phyloP scores from a whole-genome alignment of 2,888 invertebrate species.

The Labia minor region DNA sequence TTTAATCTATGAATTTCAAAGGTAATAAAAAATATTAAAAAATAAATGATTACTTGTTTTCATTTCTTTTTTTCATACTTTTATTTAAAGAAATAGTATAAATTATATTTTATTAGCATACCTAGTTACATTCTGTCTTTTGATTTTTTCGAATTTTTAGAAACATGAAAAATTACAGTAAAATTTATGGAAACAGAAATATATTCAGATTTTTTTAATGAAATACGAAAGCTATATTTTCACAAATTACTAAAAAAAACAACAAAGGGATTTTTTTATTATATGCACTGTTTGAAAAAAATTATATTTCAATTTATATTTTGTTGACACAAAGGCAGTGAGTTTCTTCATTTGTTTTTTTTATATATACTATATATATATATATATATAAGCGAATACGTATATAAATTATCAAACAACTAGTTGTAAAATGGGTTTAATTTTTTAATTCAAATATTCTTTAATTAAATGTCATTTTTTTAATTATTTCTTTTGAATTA shows the following conservation, averaged over 20 bases:
- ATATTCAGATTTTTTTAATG: neutral
- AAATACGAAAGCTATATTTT: conserved; percentile 4
- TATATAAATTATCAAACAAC: neutral
- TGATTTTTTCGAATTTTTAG: no score
- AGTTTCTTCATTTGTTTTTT: conserved; percentile 8
- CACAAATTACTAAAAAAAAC: neutral
- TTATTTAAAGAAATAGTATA: no score
- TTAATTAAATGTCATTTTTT: conserved; percentile 3
- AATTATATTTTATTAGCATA: no score
- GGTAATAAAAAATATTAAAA: no score
- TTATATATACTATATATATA: no score
- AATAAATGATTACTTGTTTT: no score
- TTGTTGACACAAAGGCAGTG: neutral
- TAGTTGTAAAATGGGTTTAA: neutral
- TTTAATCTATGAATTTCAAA: no score
- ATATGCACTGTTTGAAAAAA: conserved; percentile 5
- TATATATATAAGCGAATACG: neutral
- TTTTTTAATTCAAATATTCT: conserved; percentile 2
- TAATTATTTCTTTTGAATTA: conserved; percentile 1
- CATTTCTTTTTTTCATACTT: no score
- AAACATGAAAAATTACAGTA: no score
- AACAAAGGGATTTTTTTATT: conserved; percentile 5
- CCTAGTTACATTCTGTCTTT: no score
- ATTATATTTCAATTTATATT: conserved; percentile 13
- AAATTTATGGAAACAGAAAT: neutral